Evolutionary conservation across 2,888 invertebrate species (phyloP).

Genomic region (Cerastoderma edule): DNA sequence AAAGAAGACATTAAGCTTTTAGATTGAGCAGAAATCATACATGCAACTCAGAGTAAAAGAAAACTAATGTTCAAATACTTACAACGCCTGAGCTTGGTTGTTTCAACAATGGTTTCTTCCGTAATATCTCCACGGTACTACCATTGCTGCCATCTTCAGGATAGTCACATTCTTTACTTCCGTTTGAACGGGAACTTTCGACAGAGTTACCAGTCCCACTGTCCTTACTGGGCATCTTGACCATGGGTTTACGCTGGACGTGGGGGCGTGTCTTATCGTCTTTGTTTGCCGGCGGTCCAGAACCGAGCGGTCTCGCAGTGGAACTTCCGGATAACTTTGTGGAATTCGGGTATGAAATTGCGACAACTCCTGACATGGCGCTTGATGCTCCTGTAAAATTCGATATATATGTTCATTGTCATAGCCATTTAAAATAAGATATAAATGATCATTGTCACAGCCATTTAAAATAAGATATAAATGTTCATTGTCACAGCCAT

Average conservation of each 20-base stretch:
- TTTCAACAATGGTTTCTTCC: constrained; percentile 65
- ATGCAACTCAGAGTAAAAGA: no score
- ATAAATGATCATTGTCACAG: no score
- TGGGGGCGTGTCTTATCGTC: constrained; percentile 35
- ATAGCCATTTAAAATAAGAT: no score
- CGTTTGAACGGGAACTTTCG: constrained; percentile 69
- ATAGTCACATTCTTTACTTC: constrained; percentile 63
- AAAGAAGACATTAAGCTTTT: no score
- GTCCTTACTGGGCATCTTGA: constrained; percentile 74
- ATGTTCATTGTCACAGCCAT: no score
- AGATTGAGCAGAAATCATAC: no score
- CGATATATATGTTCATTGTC: no score
- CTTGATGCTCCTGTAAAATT: constrained; percentile 33
- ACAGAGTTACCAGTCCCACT: constrained; percentile 71
- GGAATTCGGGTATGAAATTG: constrained; percentile 39
- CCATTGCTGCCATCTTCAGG: constrained; percentile 47
- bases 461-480: no score
- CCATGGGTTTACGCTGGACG: constrained; percentile 68
- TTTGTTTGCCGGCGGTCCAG: constrained; percentile 26
- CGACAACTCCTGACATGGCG: constrained; percentile 43
- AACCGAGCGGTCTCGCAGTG: constrained; percentile 47
- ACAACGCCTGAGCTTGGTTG: constrained; percentile 71
- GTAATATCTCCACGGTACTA: constrained; percentile 50
- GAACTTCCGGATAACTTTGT: constrained; percentile 43
- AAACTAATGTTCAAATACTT: no score